Conservation (phyloP, 1,140 invertebrate species). For the Hyposmocoma kahamanoa region DNA sequence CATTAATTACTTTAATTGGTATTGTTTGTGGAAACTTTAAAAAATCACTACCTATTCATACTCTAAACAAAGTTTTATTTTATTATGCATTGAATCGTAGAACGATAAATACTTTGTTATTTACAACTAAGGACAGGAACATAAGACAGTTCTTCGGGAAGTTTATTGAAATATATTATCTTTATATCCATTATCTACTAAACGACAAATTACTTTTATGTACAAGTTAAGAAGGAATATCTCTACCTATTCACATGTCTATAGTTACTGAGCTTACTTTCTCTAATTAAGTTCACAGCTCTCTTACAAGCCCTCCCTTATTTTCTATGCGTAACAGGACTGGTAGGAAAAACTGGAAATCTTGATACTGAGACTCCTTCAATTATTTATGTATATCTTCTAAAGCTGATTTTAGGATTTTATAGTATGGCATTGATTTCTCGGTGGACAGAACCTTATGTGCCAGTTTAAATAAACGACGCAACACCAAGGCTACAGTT, state of each 20-base stretch:
- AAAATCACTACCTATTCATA: constrained; percentile 22
- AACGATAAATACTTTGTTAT: constrained; percentile 54
- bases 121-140: constrained; percentile 70
- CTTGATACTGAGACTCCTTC: too few relatives aligned
- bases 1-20: constrained; percentile 49
- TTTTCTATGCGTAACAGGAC: constrained; percentile 15
- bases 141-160: constrained; percentile 68
- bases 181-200: constrained; percentile 51
- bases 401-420: not conserved
- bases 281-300: constrained; percentile 51
- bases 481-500: too few relatives aligned
- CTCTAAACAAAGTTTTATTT: constrained; percentile 22
- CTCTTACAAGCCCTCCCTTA: constrained; percentile 50
- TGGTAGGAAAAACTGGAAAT: too few relatives aligned
- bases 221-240: constrained; percentile 54
- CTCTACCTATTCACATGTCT: constrained; percentile 56
- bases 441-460: too few relatives aligned
- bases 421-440: too few relatives aligned
- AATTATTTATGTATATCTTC: too few relatives aligned
- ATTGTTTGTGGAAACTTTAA: constrained; percentile 54
- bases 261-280: constrained; percentile 53
- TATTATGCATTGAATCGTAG: constrained; percentile 26
- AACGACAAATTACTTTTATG: constrained; percentile 47
- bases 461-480: too few relatives aligned
- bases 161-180: constrained; percentile 68